phyloP scores from a whole-genome alignment of 2,888 invertebrate genomes.

The Megamerina dolium region DNA sequence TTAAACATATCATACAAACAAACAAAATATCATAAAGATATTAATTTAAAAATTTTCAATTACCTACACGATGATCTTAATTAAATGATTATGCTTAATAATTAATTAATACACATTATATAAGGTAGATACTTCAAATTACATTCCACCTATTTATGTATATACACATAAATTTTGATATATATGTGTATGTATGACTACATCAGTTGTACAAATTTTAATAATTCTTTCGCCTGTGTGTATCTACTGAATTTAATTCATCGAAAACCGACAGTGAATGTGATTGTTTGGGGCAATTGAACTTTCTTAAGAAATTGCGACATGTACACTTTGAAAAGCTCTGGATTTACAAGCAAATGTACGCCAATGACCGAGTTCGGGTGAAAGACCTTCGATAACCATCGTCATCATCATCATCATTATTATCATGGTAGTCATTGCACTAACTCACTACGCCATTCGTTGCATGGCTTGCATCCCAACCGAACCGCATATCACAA shows the following conservation, averaged over 20 bases:
- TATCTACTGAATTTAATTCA: conserved; percentile 13
- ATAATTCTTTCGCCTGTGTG: background rate
- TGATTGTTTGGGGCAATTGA: conserved; percentile 47
- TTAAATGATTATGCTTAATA: too few relatives aligned
- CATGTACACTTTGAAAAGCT: conserved; percentile 47
- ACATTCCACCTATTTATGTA: background rate
- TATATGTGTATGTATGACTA: background rate
- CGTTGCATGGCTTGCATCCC: conserved; percentile 9
- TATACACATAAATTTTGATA: background rate
- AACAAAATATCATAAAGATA: too few relatives aligned
- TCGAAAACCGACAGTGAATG: conserved; percentile 44
- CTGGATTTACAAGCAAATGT: conserved; percentile 48
- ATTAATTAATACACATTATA: too few relatives aligned
- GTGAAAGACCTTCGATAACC: conserved; percentile 51
- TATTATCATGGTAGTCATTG: conserved; percentile 27
- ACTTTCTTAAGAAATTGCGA: conserved; percentile 48
- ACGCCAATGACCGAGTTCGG: conserved; percentile 52
- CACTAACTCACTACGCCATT: conserved; percentile 19
- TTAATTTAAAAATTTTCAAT: too few relatives aligned
- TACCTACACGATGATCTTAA: too few relatives aligned
- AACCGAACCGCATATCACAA: conserved; percentile 9
- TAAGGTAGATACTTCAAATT: too few relatives aligned
- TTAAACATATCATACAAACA: too few relatives aligned
- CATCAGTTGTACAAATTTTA: background rate
- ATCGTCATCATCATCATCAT: conserved; percentile 44